These are phyloP conservation scores for Callocephalon fimbriatum DNA, from an alignment of 2,113 vertebrate genomes.

Conservation along the genomic window DNA sequence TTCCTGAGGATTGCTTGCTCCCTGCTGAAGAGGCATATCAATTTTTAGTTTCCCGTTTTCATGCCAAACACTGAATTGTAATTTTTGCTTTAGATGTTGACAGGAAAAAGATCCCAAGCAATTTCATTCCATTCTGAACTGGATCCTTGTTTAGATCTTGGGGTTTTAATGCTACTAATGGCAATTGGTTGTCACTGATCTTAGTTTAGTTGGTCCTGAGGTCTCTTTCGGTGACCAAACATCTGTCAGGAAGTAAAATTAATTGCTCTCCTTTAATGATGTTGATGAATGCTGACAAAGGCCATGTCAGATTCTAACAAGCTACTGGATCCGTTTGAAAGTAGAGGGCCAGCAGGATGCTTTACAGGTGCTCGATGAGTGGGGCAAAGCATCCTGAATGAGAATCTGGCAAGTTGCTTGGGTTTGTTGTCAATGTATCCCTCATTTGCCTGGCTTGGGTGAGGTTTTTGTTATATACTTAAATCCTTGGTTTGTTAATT, in stretches of 20 bases:
- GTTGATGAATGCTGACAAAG: slow-evolving; percentile 19
- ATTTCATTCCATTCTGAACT: not conserved
- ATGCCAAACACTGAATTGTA: not conserved
- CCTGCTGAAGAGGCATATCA: not conserved
- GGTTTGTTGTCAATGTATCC: not conserved
- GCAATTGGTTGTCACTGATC: not conserved
- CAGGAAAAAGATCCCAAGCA: not conserved
- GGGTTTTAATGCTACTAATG: not conserved
- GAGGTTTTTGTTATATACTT: not conserved
- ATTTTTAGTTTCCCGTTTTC: too few species aligned
- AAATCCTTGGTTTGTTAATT: not conserved
- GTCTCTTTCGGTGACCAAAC: not conserved
- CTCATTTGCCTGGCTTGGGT: not conserved
- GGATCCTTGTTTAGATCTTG: not conserved
- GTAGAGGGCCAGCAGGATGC: not conserved
- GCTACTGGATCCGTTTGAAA: not conserved
- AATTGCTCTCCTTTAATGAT: slow-evolving; percentile 11
- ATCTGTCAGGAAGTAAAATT: slow-evolving; percentile 34
- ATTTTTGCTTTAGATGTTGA: not conserved
- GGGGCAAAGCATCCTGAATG: not conserved
- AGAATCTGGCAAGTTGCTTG: not conserved
- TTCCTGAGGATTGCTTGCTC: not conserved
- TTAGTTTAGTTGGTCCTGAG: not conserved
- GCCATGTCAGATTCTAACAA: slow-evolving; percentile 34
- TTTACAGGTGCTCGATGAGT: slow-evolving; percentile 8